Evolutionary conservation across 2,113 vertebrate genomes (phyloP).

Genomic region (Puffinus mauretanicus): DNA sequence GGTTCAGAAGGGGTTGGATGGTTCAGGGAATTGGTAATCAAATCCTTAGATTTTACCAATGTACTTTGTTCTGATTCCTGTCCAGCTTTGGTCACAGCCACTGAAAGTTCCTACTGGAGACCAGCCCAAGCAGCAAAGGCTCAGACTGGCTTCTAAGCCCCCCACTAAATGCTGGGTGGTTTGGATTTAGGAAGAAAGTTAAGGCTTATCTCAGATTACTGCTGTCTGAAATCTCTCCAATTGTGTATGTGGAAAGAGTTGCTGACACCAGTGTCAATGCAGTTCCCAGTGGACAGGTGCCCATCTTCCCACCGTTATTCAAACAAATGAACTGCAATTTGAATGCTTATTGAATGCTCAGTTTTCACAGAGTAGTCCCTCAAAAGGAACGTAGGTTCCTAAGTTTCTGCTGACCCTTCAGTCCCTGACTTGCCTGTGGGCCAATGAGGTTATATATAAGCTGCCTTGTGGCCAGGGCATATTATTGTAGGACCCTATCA

Average conservation of each 20-base stretch:
- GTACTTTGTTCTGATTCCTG: neutral
- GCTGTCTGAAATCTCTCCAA: neutral
- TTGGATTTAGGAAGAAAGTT: neutral
- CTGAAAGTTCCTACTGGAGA: neutral
- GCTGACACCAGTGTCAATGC: neutral
- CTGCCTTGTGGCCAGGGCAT: neutral
- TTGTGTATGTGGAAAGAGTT: neutral
- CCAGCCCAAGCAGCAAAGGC: neutral
- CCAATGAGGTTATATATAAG: rapidly evolving
- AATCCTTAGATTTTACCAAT: neutral
- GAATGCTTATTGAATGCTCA: neutral
- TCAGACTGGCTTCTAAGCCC: neutral
- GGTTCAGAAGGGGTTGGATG: neutral
- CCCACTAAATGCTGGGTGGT: rapidly evolving
- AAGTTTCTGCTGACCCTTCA: neutral
- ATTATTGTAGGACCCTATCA: neutral
- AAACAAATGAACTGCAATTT: neutral
- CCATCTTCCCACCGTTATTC: neutral
- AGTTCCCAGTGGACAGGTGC: neutral
- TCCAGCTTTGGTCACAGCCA: neutral
- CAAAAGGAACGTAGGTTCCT: neutral
- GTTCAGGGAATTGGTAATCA: neutral
- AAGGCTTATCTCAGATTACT: neutral
- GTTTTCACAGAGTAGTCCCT: neutral
- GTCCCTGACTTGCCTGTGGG: neutral